Evolutionary conservation across 1,140 invertebrate species (phyloP).

Genomic region (Penaeus vannamei): DNA sequence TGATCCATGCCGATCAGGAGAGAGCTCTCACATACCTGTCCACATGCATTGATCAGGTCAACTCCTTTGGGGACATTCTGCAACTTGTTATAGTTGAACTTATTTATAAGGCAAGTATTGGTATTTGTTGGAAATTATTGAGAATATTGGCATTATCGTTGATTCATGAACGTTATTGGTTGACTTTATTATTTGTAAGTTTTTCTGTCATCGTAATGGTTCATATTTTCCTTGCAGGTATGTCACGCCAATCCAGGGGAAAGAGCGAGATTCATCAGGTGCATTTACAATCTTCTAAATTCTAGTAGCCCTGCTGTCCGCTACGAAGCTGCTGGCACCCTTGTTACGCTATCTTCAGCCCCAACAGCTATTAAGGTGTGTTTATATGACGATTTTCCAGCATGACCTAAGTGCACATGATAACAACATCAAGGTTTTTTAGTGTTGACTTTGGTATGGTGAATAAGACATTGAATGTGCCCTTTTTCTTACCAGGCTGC

Average conservation of each 20-base stretch:
- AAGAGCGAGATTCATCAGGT: slow-evolving; percentile 95
- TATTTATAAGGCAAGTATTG: slow-evolving; percentile 91
- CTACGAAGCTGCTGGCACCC: slow-evolving; percentile 98
- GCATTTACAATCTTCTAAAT: slow-evolving; percentile 98
- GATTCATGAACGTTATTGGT: background rate
- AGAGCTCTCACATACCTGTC: slow-evolving; percentile 93
- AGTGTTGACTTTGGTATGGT: background rate
- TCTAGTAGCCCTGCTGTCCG: slow-evolving; percentile 96
- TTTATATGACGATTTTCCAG: background rate
- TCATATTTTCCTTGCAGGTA: slow-evolving; percentile 76
- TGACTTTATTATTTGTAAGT: background rate
- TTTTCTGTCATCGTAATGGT: background rate
- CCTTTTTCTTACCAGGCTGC: slow-evolving; percentile 80
- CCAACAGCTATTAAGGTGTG: slow-evolving; percentile 94
- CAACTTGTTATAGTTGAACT: slow-evolving; percentile 99
- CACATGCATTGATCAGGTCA: slow-evolving; percentile 94
- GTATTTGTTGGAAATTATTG: slow-evolving; percentile 15
- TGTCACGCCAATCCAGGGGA: slow-evolving; percentile 98
- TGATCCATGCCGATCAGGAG: slow-evolving; percentile 96
- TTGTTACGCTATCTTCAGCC: slow-evolving; percentile 97
- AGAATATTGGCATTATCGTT: background rate
- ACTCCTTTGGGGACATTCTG: slow-evolving; percentile 96
- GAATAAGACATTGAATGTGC: background rate
- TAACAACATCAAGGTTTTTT: background rate
- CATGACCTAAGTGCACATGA: background rate